phyloP scores from a whole-genome alignment of 2,888 invertebrate genomes.

The Tachystola acroxantha region DNA sequence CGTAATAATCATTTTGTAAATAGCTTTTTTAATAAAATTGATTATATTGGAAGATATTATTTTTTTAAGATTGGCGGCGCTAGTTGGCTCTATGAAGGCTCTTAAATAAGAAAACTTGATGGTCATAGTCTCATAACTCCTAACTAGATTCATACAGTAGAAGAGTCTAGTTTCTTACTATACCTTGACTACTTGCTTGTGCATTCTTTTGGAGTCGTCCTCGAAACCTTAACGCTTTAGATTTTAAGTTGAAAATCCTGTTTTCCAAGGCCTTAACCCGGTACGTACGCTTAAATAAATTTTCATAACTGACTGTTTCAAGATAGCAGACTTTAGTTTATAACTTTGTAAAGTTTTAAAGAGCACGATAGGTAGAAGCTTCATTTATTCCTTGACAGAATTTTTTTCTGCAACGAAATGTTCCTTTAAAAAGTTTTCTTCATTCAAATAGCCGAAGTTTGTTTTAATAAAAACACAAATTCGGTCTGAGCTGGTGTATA shows the following conservation, averaged over 20 bases:
- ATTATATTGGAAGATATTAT: too few species aligned
- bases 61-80: too few species aligned
- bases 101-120: too few species aligned
- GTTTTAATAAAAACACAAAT: conserved; percentile 22
- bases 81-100: too few species aligned
- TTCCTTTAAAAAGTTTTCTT: neutral
- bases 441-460: conserved; percentile 4
- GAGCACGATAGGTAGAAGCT: conserved; percentile 12
- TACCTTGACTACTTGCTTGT: conserved; percentile 3
- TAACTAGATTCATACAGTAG: conserved; percentile 7
- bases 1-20: too few species aligned
- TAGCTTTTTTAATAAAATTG: too few species aligned
- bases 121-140: conserved; percentile 7
- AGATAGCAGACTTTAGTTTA: conserved; percentile 18
- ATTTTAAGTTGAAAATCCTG: conserved; percentile 13
- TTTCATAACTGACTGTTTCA: conserved; percentile 20
- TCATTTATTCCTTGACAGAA: conserved; percentile 4
- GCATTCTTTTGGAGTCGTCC: conserved; percentile 4
- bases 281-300: conserved; percentile 15
- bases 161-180: conserved; percentile 4
- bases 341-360: conserved; percentile 19
- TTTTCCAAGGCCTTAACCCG: conserved; percentile 6
- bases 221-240: conserved; percentile 8
- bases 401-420: neutral
- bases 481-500: conserved; percentile 30